Percentiles rank a stretch among this genome's conserved stretches.
Conservation (phyloP, 2,888 invertebrate genomes). For the Sinopyrophorus schimmeli region DNA sequence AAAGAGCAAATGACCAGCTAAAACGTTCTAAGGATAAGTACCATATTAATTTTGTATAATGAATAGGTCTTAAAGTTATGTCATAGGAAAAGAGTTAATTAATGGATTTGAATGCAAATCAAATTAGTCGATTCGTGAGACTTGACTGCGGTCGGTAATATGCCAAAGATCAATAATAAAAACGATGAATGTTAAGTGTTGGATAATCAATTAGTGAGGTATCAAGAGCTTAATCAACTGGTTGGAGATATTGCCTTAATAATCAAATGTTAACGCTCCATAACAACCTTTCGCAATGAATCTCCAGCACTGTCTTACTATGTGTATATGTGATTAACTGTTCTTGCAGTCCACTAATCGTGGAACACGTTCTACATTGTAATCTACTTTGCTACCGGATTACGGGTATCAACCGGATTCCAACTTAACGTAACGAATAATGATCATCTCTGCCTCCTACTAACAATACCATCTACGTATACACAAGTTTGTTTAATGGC, state of each 20-base stretch:
- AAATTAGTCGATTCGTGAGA: no score
- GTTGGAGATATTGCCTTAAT: conserved; percentile 13
- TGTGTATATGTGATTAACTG: conserved; percentile 43
- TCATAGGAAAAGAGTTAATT: no score
- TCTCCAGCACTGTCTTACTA: conserved; percentile 15
- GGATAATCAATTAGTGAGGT: no score
- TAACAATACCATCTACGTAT: neutral
- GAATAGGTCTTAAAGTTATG: no score
- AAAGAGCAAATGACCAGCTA: no score
- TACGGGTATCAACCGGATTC: conserved; percentile 45
- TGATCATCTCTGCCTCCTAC: conserved; percentile 16
- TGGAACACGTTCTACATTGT: conserved; percentile 47
- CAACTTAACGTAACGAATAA: conserved; percentile 41
- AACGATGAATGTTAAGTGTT: no score
- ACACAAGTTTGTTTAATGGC: conserved; percentile 10
- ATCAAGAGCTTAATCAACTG: no score
- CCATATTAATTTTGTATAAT: no score
- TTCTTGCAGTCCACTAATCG: conserved; percentile 45
- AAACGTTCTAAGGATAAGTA: no score
- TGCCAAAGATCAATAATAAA: no score
- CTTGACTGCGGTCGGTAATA: no score
- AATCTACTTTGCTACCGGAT: conserved; percentile 52
- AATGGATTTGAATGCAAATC: no score
- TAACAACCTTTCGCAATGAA: conserved; percentile 12
- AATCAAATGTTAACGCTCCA: conserved; percentile 10